A percentile compares a stretch with the other conserved stretches of the same genome.
These are phyloP conservation scores for Dipus sagitta DNA, from an alignment of 2,797 vertebrate genomes.

Conservation along the genomic window DNA sequence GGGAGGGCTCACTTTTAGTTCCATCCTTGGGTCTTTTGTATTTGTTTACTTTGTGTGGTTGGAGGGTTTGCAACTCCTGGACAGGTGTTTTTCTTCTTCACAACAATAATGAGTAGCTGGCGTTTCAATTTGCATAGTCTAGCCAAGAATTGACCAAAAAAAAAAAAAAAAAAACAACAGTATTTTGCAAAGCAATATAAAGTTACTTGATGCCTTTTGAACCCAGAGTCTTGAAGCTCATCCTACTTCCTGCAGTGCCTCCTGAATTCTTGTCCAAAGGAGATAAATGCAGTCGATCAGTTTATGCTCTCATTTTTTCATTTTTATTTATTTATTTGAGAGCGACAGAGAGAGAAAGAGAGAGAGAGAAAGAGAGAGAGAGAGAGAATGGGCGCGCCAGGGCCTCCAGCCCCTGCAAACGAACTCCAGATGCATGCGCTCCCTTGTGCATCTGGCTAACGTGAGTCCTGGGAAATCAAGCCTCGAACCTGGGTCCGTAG, in stretches of 20 bases:
- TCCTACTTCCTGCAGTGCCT: not conserved
- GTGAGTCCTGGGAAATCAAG: too few relatives aligned
- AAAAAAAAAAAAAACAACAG: not conserved
- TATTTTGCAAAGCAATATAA: not conserved
- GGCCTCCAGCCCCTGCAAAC: too few relatives aligned
- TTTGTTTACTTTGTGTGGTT: constrained; percentile 30
- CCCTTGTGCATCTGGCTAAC: too few relatives aligned
- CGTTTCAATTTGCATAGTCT: not conserved
- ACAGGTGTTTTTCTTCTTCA: not conserved
- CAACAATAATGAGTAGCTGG: not conserved
- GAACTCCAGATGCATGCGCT: too few relatives aligned
- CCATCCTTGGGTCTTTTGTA: not conserved
- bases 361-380: too few relatives aligned
- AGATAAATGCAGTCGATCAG: rapidly evolving
- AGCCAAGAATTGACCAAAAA: constrained; percentile 15
- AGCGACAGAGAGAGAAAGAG: too few relatives aligned
- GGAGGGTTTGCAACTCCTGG: constrained; percentile 20
- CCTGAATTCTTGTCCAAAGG: not conserved
- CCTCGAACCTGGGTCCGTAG: too few relatives aligned
- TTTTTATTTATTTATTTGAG: too few relatives aligned
- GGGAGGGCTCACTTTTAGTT: not conserved
- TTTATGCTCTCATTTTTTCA: too few relatives aligned
- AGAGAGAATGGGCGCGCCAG: too few relatives aligned
- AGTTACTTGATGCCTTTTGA: not conserved
- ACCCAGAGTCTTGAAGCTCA: not conserved